phyloP scores from a whole-genome alignment of 1,140 invertebrate genomes.

The Cotesia typhae region DNA sequence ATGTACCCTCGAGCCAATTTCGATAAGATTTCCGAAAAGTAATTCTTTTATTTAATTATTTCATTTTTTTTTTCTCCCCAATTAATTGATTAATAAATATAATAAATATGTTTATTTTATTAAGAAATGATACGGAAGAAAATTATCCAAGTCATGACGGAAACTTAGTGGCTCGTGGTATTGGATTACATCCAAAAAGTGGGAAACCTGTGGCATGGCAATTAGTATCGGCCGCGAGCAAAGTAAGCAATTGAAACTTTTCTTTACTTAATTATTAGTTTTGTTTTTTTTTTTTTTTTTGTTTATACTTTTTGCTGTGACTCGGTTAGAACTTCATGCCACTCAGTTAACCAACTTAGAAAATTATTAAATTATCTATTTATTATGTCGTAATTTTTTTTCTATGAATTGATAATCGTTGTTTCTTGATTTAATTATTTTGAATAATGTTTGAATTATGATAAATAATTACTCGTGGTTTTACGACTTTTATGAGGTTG shows the following conservation, averaged over 20 bases:
- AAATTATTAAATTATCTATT: neutral
- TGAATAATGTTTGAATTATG: no score
- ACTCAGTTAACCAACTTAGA: neutral
- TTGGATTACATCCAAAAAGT: conserved; percentile 42
- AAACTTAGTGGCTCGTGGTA: conserved; percentile 48
- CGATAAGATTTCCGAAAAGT: conserved; percentile 46
- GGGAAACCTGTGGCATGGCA: conserved; percentile 50
- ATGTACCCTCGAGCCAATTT: conserved; percentile 41
- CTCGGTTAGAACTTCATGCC: conserved; percentile 3
- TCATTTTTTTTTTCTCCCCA: neutral
- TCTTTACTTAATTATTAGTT: neutral
- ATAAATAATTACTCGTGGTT: no score
- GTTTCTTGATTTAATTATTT: neutral
- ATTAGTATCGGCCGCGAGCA: conserved; percentile 41
- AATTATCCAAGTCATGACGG: conserved; percentile 19
- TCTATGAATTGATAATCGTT: neutral
- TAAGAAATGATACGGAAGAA: conserved; percentile 29
- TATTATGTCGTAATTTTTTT: neutral
- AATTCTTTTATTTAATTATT: conserved; percentile 29
- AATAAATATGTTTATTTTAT: conserved; percentile 7
- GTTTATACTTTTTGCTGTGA: neutral
- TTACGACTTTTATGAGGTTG: no score
- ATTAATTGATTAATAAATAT: neutral
- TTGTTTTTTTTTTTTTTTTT: conserved; percentile 10
- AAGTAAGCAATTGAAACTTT: conserved; percentile 39